Evolutionary conservation across 2,113 vertebrate genomes (phyloP), one percentile per base, ranked within the genome.

Genomic region (Megaceryle torquata): DNA sequence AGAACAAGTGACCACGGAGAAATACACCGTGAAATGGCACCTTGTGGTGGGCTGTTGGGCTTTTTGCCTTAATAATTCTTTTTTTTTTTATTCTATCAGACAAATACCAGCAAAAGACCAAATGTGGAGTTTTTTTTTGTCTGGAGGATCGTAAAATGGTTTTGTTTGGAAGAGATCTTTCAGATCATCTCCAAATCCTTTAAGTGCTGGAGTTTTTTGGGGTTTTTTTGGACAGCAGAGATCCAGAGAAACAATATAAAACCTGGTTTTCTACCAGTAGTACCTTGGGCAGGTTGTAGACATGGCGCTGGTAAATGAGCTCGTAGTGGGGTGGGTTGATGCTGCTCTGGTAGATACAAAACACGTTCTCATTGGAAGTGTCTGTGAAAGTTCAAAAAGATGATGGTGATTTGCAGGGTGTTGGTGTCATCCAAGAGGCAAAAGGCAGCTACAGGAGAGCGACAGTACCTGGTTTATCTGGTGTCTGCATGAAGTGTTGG

Each of bases 261-360:
- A 37, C 37, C 37, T 1, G 37, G 24, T 21, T 41, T 29, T 7
- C 44, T 33, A 60, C 26, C 17, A 25, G 69, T 60, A n/a, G 37
- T 3, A 99, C 99, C 99, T 99, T 99, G 68, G 99, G 99, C 24
- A 99, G 98, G 94, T 98, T 99, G 98, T 99, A 99, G 76, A 99
- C 96, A 11, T 99, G 98, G 41, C 98, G 97, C 90, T 99, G 99
- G 69, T 99, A 99, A 94, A 99, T 98, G 9, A 99, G 98, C 96
- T 99, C 99, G 67, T 99, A 99, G 95, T 99, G 99, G 37, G 99
- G 99, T 0, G 99, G 99, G 60, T 98, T 99, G 93, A 98, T 97
- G 97, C 98, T 98, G 97, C 99, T 99, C 86, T 99, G 99, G 96
- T 99, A 98, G 97, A 99, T 97, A 97, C 99, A 99, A 87, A 99